These are phyloP conservation scores for Lamprotornis superbus DNA, from an alignment of 2,113 vertebrate genomes.

Conservation along the genomic window DNA sequence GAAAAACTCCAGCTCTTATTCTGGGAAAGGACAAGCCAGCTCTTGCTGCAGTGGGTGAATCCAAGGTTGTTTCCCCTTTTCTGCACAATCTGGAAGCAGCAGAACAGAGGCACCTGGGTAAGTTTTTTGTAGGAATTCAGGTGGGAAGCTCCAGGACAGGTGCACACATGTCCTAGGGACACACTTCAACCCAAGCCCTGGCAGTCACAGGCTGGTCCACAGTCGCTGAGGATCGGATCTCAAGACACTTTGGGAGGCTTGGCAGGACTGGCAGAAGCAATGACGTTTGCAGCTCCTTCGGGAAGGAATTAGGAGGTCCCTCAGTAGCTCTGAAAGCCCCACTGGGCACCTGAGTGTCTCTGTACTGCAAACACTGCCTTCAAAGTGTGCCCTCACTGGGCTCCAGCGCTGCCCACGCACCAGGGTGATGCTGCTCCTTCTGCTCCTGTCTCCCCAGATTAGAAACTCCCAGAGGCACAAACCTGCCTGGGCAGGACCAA, in stretches of 20 bases:
- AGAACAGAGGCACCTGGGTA: background rate
- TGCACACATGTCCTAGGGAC: background rate
- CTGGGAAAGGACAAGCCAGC: background rate
- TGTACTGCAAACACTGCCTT: background rate
- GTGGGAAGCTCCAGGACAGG: background rate
- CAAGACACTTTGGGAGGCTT: background rate
- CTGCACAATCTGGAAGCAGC: background rate
- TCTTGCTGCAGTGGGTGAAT: background rate
- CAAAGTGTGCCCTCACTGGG: background rate
- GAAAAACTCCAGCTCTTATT: background rate
- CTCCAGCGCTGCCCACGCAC: background rate
- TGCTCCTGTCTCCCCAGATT: background rate
- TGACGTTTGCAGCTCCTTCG: background rate
- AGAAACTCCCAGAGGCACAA: background rate
- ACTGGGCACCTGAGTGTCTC: background rate
- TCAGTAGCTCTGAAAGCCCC: background rate
- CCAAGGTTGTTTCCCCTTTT: background rate
- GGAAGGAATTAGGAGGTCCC: background rate
- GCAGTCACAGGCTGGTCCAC: background rate
- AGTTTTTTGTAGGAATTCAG: background rate
- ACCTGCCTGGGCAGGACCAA: background rate
- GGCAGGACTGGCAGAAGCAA: background rate
- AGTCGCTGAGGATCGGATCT: background rate
- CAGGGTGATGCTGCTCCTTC: background rate
- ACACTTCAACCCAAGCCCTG: background rate